Conservation (phyloP, 2,888 invertebrate species). For the Pachydiplax longipennis region DNA sequence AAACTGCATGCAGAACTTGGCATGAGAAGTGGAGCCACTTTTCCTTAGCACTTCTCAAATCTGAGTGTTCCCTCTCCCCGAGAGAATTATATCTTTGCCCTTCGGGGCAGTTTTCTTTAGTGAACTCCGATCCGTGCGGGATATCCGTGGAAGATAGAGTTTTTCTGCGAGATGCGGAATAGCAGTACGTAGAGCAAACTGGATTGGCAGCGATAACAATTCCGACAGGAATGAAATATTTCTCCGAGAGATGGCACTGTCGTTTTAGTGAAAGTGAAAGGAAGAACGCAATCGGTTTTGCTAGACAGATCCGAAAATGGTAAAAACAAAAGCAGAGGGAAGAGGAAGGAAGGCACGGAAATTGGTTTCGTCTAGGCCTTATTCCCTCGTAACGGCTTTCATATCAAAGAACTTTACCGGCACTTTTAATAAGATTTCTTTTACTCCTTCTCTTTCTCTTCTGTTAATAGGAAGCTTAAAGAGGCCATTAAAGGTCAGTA, state of each 20-base stretch:
- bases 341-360: background rate
- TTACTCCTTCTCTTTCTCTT: no score
- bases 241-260: background rate
- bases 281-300: background rate
- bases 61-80: background rate
- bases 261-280: constrained; percentile 24
- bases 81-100: background rate
- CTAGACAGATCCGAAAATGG: background rate
- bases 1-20: background rate
- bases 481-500: no score
- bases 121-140: background rate
- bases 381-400: no score
- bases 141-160: no score
- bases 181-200: background rate
- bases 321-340: background rate
- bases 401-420: no score
- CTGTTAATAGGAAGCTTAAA: no score
- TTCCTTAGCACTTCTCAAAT: background rate
- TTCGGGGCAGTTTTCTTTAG: background rate
- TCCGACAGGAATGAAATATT: background rate
- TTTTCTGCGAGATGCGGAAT: constrained; percentile 14
- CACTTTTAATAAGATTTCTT: no score
- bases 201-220: constrained; percentile 18
- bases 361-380: background rate
- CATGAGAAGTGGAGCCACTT: background rate